These are phyloP conservation scores for Tragelaphus strepsiceros DNA, from an alignment of 2,113 vertebrate genomes.

Conservation along the genomic window DNA sequence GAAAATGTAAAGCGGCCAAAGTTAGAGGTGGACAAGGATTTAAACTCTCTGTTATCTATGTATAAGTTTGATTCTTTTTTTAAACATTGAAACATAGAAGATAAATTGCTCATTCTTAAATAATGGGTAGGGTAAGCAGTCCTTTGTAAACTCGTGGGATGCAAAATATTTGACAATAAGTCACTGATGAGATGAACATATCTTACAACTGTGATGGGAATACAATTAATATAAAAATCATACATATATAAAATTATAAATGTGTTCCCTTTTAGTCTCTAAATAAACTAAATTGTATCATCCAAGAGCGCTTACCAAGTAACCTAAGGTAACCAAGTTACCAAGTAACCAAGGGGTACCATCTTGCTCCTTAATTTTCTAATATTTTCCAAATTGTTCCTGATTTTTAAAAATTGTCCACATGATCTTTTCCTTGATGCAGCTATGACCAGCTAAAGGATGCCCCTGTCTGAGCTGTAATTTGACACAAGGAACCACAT, in stretches of 20 bases:
- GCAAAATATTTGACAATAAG: background rate
- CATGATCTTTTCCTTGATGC: background rate
- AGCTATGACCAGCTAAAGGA: background rate
- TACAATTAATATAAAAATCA: background rate
- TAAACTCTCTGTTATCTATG: background rate
- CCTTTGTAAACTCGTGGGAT: background rate
- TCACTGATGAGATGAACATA: background rate
- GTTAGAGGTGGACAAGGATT: background rate
- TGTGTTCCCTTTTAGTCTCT: background rate
- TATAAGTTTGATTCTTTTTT: background rate
- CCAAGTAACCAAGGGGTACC: background rate
- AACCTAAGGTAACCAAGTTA: background rate
- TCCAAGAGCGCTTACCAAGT: background rate
- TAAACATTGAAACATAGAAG: background rate
- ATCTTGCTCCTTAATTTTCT: background rate
- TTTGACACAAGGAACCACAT: background rate
- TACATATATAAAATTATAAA: background rate
- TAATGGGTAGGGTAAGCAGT: background rate
- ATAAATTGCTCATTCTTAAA: background rate
- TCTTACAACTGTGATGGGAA: background rate
- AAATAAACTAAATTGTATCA: background rate
- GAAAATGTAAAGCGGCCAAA: background rate
- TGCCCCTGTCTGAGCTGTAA: background rate
- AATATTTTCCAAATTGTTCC: background rate
- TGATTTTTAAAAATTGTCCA: background rate